Evolutionary conservation across 1,140 invertebrate species (phyloP).

Genomic region (Thaumatotibia leucotreta): DNA sequence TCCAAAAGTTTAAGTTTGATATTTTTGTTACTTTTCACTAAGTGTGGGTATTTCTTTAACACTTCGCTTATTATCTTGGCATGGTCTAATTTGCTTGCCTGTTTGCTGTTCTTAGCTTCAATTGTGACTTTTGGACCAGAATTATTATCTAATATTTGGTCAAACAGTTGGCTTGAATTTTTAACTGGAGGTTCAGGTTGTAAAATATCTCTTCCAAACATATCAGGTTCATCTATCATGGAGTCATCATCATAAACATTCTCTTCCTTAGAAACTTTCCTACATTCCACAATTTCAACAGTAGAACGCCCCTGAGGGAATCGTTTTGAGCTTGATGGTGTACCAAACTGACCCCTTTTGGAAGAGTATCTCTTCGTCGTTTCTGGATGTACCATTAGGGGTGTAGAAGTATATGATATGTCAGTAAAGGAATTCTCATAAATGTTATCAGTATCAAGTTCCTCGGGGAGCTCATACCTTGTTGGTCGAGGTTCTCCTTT

Average conservation of each 20-base stretch:
- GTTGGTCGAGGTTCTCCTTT: slow-evolving; percentile 77
- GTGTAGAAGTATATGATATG: slow-evolving; percentile 83
- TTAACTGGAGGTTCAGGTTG: slow-evolving; percentile 27
- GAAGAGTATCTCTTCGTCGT: slow-evolving; percentile 62
- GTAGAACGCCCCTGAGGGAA: slow-evolving; percentile 54
- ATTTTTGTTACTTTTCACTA: slow-evolving; percentile 91
- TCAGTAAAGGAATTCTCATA: slow-evolving; percentile 81
- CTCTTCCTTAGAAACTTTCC: slow-evolving; percentile 49
- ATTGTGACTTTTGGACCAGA: slow-evolving; percentile 56
- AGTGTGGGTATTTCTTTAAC: slow-evolving; percentile 90
- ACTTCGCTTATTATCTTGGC: slow-evolving; percentile 92
- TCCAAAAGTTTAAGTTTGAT: slow-evolving; percentile 89
- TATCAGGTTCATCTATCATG: slow-evolving; percentile 55
- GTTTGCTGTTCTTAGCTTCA: slow-evolving; percentile 52
- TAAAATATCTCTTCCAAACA: slow-evolving; percentile 63
- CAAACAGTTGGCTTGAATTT: slow-evolving; percentile 64
- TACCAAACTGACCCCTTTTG: slow-evolving; percentile 53
- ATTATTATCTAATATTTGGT: slow-evolving; percentile 56
- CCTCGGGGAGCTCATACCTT: slow-evolving; percentile 83
- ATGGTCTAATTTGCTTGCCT: slow-evolving; percentile 80
- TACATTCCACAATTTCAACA: slow-evolving; percentile 71
- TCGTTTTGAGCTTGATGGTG: slow-evolving; percentile 54
- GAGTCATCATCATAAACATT: slow-evolving; percentile 73
- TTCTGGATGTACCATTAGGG: slow-evolving; percentile 76
- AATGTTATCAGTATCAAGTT: slow-evolving; percentile 76